A percentile compares a stretch with the other conserved stretches of the same genome.
These are phyloP conservation scores for Apodemus speciosus DNA, from an alignment of 2,113 vertebrate genomes.

Conservation along the genomic window DNA sequence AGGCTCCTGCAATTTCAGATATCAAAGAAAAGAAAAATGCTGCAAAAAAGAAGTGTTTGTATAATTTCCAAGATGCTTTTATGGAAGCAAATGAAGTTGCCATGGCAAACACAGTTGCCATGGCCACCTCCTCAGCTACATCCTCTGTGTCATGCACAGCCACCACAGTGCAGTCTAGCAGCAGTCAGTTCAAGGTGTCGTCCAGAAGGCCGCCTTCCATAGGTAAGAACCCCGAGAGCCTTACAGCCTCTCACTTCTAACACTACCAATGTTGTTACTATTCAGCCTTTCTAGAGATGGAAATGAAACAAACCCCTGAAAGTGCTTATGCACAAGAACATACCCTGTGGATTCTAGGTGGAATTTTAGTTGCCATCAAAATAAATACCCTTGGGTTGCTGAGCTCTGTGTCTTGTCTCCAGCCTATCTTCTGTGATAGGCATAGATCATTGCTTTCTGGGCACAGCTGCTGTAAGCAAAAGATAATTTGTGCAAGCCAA, in stretches of 20 bases:
- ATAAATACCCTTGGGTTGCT: neutral
- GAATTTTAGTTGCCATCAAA: neutral
- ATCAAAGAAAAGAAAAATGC: constrained; percentile 93
- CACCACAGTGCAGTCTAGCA: constrained; percentile 98
- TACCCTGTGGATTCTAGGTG: neutral
- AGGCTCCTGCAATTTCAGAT: constrained; percentile 85
- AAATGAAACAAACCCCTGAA: rapidly evolving
- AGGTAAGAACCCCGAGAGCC: constrained; percentile 84
- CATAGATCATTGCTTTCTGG: neutral
- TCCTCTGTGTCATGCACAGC: constrained; percentile 97
- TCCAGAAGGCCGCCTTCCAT: constrained; percentile 93
- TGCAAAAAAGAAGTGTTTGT: constrained; percentile 97
- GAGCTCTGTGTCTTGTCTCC: rapidly evolving
- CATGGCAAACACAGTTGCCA: constrained; percentile 95
- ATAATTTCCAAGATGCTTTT: constrained; percentile 99
- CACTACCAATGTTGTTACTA: rapidly evolving
- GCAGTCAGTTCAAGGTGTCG: constrained; percentile 94
- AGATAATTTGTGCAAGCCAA: neutral
- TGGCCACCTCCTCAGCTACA: constrained; percentile 96
- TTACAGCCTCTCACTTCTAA: neutral
- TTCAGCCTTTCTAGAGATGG: neutral
- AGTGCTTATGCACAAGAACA: rapidly evolving
- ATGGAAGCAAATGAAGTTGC: constrained; percentile 95
- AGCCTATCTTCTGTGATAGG: neutral
- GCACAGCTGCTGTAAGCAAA: neutral